Base-by-base conservation (phyloP, 2,888 invertebrate species). In the Trichopoda pennipes region DNA sequence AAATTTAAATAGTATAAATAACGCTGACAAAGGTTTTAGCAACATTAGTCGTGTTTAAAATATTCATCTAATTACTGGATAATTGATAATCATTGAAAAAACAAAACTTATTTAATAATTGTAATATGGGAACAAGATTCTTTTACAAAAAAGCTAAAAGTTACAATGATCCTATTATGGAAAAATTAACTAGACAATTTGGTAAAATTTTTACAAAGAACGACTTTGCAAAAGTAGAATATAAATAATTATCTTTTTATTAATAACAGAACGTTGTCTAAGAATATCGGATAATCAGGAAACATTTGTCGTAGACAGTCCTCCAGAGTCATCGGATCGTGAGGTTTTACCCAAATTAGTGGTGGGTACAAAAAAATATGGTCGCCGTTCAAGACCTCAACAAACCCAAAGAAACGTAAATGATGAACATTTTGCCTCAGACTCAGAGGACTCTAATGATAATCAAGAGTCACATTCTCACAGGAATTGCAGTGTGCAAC, bases 311-410 rank as follows among this genome's bases (percentile, higher is more conserved):
- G 61, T 51, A 6, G 88, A 90, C 35, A 87, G 87, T 85, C 93
- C 93, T 83, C 86, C 86, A 35, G 90, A 90, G 66, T 93, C 93
- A 8, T 94, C 94, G 0, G 94, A 94, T 84, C 92, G 95, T 49
- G 95, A 95, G 90, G 94, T 95, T 14, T 94, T 94, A 0, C 95
- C 95, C 4, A 95, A 94, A 88, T 93, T 94, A 85, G 93, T 95
- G 0, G 94, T 94, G 86, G 95, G 95, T 1, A 93, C 94, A 28
- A 95, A 95, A 88, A 95, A 95, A 88, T 95, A 95, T 90, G 95
- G 95, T 0, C 92, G 95, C 0, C 92, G 95, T 60, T 95, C 95
- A 3, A 92, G 94, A 51, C 95, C 95, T n/a, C n/a, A n/a, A 14
- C 92, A 92, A 83, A 89, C 88, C 56, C 90, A 91, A 56, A 70